phyloP scores from a whole-genome alignment of 2,113 vertebrate genomes.

The Bothrops jararaca region DNA sequence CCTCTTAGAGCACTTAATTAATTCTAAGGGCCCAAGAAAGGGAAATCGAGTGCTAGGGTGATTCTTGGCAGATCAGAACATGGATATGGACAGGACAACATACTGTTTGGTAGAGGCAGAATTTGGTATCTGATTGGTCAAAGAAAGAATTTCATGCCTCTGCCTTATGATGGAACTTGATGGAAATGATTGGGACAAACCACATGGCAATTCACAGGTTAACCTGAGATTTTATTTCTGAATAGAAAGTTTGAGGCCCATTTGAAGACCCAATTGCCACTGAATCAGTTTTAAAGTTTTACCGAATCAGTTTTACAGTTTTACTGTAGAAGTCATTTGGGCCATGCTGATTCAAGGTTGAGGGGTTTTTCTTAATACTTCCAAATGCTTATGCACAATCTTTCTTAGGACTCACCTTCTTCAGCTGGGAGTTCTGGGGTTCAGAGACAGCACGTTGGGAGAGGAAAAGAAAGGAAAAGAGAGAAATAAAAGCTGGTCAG shows the following conservation, averaged over 20 bases:
- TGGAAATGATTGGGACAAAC: not conserved
- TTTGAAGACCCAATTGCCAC: not conserved
- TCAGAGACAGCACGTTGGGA: slow-evolving; percentile 2
- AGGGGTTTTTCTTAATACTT: not conserved
- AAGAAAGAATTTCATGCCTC: not conserved
- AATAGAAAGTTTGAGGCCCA: not conserved
- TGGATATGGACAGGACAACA: not conserved
- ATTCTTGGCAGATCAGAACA: not conserved
- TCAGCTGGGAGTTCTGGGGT: slow-evolving; percentile 68
- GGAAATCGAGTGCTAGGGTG: not conserved
- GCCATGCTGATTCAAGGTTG: not conserved
- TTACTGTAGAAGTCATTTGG: not conserved
- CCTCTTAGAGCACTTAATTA: not conserved
- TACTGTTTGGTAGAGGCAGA: not conserved
- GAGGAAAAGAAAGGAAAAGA: slow-evolving; percentile 39
- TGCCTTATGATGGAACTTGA: not conserved
- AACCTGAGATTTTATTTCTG: not conserved
- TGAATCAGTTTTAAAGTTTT: not conserved
- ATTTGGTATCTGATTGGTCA: not conserved
- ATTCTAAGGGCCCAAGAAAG: not conserved
- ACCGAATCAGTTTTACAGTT: too few relatives aligned
- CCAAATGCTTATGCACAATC: not conserved
- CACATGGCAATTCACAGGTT: not conserved
- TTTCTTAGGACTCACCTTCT: slow-evolving; percentile 62
- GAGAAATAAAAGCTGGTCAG: slow-evolving; percentile 13